Evolutionary conservation across 2,797 vertebrate genomes (phyloP).

Genomic region (Micropoecilia bifurca): DNA sequence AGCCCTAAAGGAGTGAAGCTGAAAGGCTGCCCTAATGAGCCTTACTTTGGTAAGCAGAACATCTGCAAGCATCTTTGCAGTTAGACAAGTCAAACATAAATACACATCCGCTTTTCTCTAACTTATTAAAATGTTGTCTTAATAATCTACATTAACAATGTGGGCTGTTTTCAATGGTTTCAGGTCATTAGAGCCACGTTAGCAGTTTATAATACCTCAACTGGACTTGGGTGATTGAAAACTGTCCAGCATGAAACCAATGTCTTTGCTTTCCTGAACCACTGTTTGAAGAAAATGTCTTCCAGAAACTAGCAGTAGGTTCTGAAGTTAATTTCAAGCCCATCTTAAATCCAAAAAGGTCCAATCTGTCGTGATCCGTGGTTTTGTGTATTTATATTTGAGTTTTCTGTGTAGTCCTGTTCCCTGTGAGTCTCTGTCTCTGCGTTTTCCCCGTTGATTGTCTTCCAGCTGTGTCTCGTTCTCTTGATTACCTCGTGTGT

Average conservation of each 20-base stretch:
- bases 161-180: background rate
- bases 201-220: no score
- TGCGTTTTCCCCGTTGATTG: no score
- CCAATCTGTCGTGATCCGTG: no score
- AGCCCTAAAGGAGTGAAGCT: constrained; percentile 96
- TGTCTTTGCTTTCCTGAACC: no score
- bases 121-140: background rate
- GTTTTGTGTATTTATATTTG: no score
- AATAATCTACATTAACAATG: background rate
- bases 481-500: no score
- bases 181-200: background rate
- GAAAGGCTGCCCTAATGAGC: constrained; percentile 98
- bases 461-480: no score
- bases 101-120: background rate
- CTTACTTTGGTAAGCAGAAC: constrained; percentile 91
- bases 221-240: no score
- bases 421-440: no score
- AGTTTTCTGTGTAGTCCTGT: no score
- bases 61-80: background rate
- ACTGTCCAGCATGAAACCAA: no score
- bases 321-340: background rate
- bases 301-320: background rate
- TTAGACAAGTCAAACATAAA: background rate
- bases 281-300: background rate
- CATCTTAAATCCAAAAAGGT: background rate